Evolutionary conservation across 1,140 invertebrate genomes (phyloP).

Genomic region (Pollicipes pollicipes): DNA sequence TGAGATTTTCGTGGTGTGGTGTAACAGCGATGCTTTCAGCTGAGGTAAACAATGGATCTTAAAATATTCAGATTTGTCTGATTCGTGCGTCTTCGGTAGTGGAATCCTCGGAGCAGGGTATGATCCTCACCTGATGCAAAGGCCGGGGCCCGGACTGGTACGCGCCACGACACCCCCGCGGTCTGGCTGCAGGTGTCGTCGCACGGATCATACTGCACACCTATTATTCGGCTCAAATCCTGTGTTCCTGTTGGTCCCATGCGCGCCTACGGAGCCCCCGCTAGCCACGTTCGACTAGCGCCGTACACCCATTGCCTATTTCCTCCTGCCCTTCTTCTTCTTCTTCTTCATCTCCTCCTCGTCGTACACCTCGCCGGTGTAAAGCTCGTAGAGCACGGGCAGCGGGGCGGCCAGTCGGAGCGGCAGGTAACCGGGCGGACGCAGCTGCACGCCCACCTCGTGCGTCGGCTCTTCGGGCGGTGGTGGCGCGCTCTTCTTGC

Average conservation of each 20-base stretch:
- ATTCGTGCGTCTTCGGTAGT: too few species aligned
- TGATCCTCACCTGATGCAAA: too few species aligned
- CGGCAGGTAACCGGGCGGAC: background rate
- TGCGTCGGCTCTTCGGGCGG: background rate
- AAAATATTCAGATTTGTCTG: too few species aligned
- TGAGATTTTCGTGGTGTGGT: too few species aligned
- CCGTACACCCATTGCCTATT: background rate
- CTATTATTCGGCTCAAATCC: background rate
- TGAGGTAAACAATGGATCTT: too few species aligned
- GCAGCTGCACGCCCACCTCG: background rate
- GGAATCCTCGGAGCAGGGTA: too few species aligned
- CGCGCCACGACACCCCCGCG: background rate
- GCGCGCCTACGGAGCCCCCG: background rate
- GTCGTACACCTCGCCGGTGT: background rate
- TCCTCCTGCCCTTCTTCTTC: background rate
- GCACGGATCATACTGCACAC: background rate
- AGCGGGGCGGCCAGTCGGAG: background rate
- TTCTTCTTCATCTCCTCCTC: background rate
- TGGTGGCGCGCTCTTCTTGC: background rate
- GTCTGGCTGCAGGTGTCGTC: too few species aligned
- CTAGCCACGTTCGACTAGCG: background rate
- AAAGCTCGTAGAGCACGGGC: background rate
- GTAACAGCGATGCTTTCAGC: too few species aligned
- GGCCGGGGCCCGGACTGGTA: too few species aligned
- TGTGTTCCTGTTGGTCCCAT: background rate